These are phyloP conservation scores for Platichthys stellatus DNA, from an alignment of 2,113 vertebrate species.

Conservation along the genomic window DNA sequence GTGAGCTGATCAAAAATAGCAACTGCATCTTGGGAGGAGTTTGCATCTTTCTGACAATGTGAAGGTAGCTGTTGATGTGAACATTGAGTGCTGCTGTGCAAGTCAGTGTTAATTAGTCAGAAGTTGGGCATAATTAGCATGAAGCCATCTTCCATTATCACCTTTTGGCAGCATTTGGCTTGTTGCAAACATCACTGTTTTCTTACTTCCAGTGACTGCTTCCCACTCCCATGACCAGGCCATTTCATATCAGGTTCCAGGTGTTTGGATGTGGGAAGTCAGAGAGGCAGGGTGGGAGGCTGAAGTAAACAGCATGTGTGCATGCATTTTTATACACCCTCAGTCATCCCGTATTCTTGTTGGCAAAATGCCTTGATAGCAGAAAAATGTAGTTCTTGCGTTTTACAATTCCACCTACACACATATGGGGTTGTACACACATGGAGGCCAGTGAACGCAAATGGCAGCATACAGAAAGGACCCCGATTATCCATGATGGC, in stretches of 20 bases:
- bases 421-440: conserved; percentile 43
- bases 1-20: too few species aligned
- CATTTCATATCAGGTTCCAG: conserved; percentile 65
- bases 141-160: conserved; percentile 34
- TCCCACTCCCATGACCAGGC: conserved; percentile 55
- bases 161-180: conserved; percentile 51
- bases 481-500: conserved; percentile 5
- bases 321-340: conserved; percentile 78
- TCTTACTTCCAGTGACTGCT: conserved; percentile 35
- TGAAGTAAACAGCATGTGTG: conserved; percentile 79
- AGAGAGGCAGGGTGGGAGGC: conserved; percentile 67
- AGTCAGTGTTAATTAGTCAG: conserved; percentile 52
- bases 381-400: conserved; percentile 52
- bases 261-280: conserved; percentile 75
- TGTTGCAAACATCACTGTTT: conserved; percentile 36
- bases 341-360: conserved; percentile 52
- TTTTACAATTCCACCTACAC: conserved; percentile 73
- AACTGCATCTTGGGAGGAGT: too few species aligned
- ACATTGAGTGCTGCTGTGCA: conserved; percentile 24
- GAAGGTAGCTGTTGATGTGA: conserved; percentile 29
- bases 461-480: conserved; percentile 23
- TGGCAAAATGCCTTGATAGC: conserved; percentile 65
- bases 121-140: conserved; percentile 29
- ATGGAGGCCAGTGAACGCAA: conserved; percentile 38
- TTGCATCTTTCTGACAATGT: background rate